Base-by-base conservation (phyloP, 2,888 invertebrate genomes). In the Amiota minor region DNA sequence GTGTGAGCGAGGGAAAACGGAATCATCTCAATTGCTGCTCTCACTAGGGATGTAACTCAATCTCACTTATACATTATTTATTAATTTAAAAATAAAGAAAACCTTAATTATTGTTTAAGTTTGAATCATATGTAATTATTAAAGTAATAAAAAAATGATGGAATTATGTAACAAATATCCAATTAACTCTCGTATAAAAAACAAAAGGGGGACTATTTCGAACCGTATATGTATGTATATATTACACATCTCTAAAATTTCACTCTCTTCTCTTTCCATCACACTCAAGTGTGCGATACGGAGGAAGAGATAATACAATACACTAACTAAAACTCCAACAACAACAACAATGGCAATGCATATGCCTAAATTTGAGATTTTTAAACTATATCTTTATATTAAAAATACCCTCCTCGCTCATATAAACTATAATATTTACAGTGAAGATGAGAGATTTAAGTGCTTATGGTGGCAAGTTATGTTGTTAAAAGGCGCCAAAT, bases 1-100 rank as follows among this genome's bases (percentile, higher is more conserved):
- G 80, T 78, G 77, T 77, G 77, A 73, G 76, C 59, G 70, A 77
- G 80, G 64, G 78, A 73, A 74, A 74, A 73, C 35, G 35, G 76
- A 82, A 82, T 77, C 78, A 79, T 80, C 82, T 84, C 85, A 82
- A 83, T 35, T 35, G 82, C 83, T 62, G 16, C 46, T 65, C 47
- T 68, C 61, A 56, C 12, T 62, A 62, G 61, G 4, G 35, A 62
- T 62, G 61, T 35, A 14, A 11, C 50, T 50, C 12, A 50, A 50
- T 14, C 53, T 53, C n/a, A 53, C 53, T 53, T 50, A 50, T 14
- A 53, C 4, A n/a, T 53, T 53, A n/a, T 53, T 53, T 53, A 53
- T 53, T n/a, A 53, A 53, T 53, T 53, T 35, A 6, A 35, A 6
- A 6, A 6, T 35, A 6, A 35, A 35, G 6, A 2, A 35, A 35